These are phyloP conservation scores for Sebastes dallii DNA, from an alignment of 2,797 vertebrate species.

Conservation along the genomic window DNA sequence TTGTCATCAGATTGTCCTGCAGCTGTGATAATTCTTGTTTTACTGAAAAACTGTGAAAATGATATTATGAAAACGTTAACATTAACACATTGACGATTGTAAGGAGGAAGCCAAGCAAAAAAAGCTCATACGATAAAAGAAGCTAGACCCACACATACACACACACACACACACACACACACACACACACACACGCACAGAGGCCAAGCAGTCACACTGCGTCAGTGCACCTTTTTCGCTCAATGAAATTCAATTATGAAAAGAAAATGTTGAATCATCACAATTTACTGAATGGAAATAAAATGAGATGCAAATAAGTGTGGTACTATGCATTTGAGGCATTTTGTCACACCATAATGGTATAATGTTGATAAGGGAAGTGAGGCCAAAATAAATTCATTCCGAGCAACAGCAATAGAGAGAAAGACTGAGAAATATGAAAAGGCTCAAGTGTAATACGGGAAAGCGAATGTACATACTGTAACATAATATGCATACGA, in stretches of 20 bases:
- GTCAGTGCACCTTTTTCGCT: slow-evolving; percentile 55
- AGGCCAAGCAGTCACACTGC: slow-evolving; percentile 39
- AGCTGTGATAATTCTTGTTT: not conserved
- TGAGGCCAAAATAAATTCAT: slow-evolving; percentile 65
- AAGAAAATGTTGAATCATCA: slow-evolving; percentile 76
- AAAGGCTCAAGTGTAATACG: slow-evolving; percentile 28
- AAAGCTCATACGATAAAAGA: slow-evolving; percentile 3
- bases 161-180: not conserved
- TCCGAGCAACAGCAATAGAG: slow-evolving; percentile 35
- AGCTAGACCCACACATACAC: not conserved
- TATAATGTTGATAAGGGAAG: slow-evolving; percentile 73
- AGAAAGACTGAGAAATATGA: slow-evolving; percentile 37
- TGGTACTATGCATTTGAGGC: slow-evolving; percentile 72
- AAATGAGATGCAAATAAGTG: slow-evolving; percentile 82
- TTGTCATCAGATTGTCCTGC: not conserved
- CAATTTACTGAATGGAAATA: slow-evolving; percentile 71
- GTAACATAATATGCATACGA: slow-evolving; percentile 19
- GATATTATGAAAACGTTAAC: not conserved
- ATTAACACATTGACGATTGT: not conserved
- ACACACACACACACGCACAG: not conserved
- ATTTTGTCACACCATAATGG: slow-evolving; percentile 76
- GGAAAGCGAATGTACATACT: slow-evolving; percentile 12
- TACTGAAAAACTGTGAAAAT: not conserved
- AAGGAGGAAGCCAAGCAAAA: slow-evolving; percentile 9
- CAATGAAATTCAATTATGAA: slow-evolving; percentile 78